Base-by-base conservation (phyloP, 2,797 vertebrate genomes). In the Pristis pectinata region DNA sequence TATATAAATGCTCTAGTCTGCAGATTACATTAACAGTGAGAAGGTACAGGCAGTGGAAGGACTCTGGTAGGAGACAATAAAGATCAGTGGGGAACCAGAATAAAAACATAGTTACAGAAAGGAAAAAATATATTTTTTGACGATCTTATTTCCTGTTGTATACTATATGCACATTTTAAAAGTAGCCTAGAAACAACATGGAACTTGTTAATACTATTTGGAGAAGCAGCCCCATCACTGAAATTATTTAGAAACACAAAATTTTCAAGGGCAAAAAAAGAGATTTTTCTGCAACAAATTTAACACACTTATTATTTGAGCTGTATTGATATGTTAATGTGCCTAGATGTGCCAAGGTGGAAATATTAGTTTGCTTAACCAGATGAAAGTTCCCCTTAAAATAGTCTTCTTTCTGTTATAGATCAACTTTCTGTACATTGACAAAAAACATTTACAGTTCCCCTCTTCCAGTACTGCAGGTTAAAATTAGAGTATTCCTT, bases 141-240 rank as follows among this genome's bases (percentile, higher is more conserved):
- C 61, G 64, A 9, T 64, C 3, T 64, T 72, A 72, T 72, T 27
- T 24, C 70, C 70, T 72, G 17, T 72, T 24, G 67, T 24, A 22
- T 72, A 19, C 19, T 19, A 91, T 87, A 87, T 74, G 76, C 72
- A 76, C 56, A n/a, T 7, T 91, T 91, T 37, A 91, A 91, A 91
- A 15, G 27, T 2, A n/a, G 8, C 3, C 6, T 91, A 61, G 87
- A 64, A 91, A 61, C 91, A 91, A 9, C 24, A 34, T 82, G 49
- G 49, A 59, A 87, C 56, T 89, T 37, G 85, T n/a, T 67, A 37
- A 22, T n/a, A 61, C 5, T 37, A 89, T n/a, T 19, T 56, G 13
- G 34, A 56, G 59, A 89, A 61, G 5, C 56, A 89, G 53, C 27
- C 30, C 56, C 34, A 59, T 89, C n/a, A n/a, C 0, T 61, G 13